These are phyloP conservation scores for Australoheros facetus DNA, from an alignment of 2,797 vertebrate genomes.

Conservation along the genomic window DNA sequence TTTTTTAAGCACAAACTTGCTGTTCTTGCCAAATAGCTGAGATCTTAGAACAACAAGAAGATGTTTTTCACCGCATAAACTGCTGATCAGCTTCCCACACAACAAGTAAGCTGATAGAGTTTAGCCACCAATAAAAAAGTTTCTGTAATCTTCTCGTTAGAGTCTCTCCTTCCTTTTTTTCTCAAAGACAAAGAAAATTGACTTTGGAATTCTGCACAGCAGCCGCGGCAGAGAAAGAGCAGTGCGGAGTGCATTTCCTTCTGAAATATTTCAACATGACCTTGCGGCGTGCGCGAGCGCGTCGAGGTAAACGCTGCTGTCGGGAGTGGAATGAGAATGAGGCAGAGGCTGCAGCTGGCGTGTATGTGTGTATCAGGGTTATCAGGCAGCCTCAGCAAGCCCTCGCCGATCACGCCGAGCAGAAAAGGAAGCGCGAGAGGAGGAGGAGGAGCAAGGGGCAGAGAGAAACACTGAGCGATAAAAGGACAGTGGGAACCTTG, in stretches of 20 bases:
- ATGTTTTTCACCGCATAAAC: constrained; percentile 18
- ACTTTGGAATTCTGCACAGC: constrained; percentile 36
- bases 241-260: constrained; percentile 36
- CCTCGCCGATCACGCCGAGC: constrained; percentile 40
- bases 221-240: constrained; percentile 9
- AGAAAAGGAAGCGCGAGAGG: constrained; percentile 28
- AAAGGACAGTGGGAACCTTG: constrained; percentile 67
- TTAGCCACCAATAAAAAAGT: constrained; percentile 14
- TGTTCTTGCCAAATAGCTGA: constrained; percentile 35
- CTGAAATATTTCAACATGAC: constrained; percentile 65
- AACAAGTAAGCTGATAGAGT: constrained; percentile 5
- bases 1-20: constrained; percentile 18
- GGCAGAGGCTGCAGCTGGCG: constrained; percentile 29
- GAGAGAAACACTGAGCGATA: constrained; percentile 39
- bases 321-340: constrained; percentile 67
- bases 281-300: constrained; percentile 57
- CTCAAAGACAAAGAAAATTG: constrained; percentile 56
- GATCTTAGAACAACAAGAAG: background rate
- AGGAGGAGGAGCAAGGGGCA: constrained; percentile 26
- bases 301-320: constrained; percentile 53
- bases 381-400: constrained; percentile 55
- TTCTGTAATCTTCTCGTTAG: constrained; percentile 45
- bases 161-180: constrained; percentile 22
- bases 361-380: constrained; percentile 45
- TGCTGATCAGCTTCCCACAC: constrained; percentile 32